These are phyloP conservation scores for Anthoscopus minutus DNA, from an alignment of 2,113 vertebrate genomes.

Conservation along the genomic window DNA sequence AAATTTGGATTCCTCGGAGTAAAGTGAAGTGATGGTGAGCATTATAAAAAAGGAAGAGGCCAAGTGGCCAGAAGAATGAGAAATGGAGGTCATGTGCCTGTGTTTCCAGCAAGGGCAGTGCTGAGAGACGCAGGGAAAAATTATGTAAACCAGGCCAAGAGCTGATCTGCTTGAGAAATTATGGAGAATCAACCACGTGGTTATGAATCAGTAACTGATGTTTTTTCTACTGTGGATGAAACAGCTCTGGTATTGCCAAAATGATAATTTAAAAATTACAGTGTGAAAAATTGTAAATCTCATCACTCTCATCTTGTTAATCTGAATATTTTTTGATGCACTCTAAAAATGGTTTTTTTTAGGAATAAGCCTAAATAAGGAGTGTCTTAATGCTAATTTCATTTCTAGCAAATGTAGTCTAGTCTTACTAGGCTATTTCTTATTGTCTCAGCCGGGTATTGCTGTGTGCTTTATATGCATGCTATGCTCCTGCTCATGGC, in stretches of 20 bases:
- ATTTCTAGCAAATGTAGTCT: not conserved
- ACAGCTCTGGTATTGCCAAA: not conserved
- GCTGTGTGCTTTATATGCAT: not conserved
- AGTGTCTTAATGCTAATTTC: not conserved
- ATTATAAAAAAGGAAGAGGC: not conserved
- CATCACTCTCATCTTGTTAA: not conserved
- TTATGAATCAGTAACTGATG: not conserved
- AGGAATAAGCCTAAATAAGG: not conserved
- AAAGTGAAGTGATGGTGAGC: not conserved
- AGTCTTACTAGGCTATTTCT: not conserved
- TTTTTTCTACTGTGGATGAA: not conserved
- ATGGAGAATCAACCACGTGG: not conserved
- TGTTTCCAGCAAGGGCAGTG: not conserved
- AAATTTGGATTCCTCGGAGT: not conserved
- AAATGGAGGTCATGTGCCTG: not conserved
- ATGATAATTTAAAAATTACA: not conserved
- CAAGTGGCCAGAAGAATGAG: not conserved
- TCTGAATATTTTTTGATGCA: not conserved
- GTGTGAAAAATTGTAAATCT: not conserved
- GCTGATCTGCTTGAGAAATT: not conserved
- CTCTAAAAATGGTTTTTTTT: not conserved
- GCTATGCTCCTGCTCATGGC: not conserved
- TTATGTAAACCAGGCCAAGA: not conserved
- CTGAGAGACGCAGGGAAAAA: not conserved
- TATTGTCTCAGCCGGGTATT: not conserved